Evolutionary conservation across 1,140 invertebrate genomes (phyloP).

Genomic region (Penaeus chinensis): DNA sequence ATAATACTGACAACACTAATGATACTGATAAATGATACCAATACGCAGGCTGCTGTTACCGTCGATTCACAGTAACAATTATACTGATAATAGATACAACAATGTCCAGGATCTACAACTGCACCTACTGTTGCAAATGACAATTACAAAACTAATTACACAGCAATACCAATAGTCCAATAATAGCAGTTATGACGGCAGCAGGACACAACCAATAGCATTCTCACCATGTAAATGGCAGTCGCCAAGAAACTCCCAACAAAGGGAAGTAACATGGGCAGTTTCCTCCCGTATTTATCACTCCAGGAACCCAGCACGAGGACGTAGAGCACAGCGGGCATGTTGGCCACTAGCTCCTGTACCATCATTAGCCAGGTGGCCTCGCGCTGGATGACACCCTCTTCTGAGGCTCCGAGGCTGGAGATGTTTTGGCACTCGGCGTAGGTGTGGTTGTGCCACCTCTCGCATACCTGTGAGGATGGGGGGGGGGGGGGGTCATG

Average conservation of each 20-base stretch:
- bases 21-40: too few relatives aligned
- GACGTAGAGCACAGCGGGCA: constrained; percentile 3
- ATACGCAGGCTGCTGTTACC: too few relatives aligned
- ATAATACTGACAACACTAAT: too few relatives aligned
- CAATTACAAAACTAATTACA: too few relatives aligned
- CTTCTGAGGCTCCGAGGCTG: neutral
- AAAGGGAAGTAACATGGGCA: constrained; percentile 8
- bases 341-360: constrained; percentile 2
- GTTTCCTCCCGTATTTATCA: constrained; percentile 4
- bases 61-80: too few relatives aligned
- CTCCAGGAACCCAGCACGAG: constrained; percentile 10
- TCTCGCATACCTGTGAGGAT: neutral
- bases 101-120: too few relatives aligned
- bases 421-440: neutral
- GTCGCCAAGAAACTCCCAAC: constrained; percentile 2
- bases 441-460: neutral
- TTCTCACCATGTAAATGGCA: neutral
- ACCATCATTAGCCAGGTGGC: neutral
- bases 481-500: too few relatives aligned
- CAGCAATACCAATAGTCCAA: too few relatives aligned
- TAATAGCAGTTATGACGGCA: too few relatives aligned
- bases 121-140: too few relatives aligned
- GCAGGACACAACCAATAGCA: neutral
- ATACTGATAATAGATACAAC: too few relatives aligned
- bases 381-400: neutral